phyloP scores from a whole-genome alignment of 2,888 invertebrate genomes.

The Amphimallon solstitiale region DNA sequence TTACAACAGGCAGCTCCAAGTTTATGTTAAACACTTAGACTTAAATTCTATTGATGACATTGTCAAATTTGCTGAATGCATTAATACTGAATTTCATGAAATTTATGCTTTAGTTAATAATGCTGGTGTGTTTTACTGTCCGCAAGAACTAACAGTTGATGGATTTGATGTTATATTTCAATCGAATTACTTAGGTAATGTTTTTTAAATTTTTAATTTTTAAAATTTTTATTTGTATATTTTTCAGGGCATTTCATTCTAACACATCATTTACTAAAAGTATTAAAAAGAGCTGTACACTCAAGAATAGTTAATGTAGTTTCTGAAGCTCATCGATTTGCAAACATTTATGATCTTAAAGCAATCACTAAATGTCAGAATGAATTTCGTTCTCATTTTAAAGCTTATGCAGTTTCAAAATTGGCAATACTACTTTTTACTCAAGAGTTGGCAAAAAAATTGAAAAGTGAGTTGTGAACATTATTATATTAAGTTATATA shows the following conservation, averaged over 20 bases:
- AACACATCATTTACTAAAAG: slow-evolving; percentile 63
- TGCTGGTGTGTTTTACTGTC: slow-evolving; percentile 67
- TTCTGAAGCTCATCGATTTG: slow-evolving; percentile 61
- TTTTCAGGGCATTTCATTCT: slow-evolving; percentile 62
- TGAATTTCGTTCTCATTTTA: slow-evolving; percentile 57
- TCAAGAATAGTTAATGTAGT: slow-evolving; percentile 65
- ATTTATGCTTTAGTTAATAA: slow-evolving; percentile 66
- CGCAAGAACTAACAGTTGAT: slow-evolving; percentile 64
- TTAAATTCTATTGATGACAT: slow-evolving; percentile 60
- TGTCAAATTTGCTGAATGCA: slow-evolving; percentile 55
- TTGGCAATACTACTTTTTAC: slow-evolving; percentile 60
- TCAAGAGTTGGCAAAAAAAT: slow-evolving; percentile 56
- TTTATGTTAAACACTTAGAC: slow-evolving; percentile 59
- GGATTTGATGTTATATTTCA: slow-evolving; percentile 67
- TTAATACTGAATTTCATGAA: slow-evolving; percentile 57
- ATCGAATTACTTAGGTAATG: slow-evolving; percentile 67
- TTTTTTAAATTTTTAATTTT: not conserved
- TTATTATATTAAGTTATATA: too few species aligned
- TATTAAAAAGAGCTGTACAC: slow-evolving; percentile 59
- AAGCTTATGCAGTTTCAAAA: slow-evolving; percentile 61
- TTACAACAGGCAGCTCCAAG: slow-evolving; percentile 49
- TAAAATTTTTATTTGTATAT: slow-evolving; percentile 10
- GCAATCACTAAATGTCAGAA: slow-evolving; percentile 51
- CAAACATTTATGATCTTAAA: slow-evolving; percentile 58
- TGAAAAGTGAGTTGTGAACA: slow-evolving; percentile 57